Percentiles rank a stretch among this genome's conserved stretches.
Conservation (phyloP, 2,113 vertebrate species). For the Platysteira castanea region DNA sequence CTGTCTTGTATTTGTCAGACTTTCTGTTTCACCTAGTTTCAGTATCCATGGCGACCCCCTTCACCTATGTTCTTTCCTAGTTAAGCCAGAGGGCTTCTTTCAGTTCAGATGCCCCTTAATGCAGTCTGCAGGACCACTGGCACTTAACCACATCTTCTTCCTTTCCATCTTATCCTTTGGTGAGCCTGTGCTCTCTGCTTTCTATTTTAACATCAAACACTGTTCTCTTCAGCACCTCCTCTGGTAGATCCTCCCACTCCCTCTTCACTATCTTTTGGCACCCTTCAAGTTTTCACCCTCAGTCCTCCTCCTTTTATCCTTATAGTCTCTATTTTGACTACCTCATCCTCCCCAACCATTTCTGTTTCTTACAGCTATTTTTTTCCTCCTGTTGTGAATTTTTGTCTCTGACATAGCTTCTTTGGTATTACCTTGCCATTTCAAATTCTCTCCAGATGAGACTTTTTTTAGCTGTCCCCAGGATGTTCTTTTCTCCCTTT, state of each 20-base stretch:
- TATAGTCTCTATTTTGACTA: conserved; percentile 9
- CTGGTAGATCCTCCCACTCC: neutral
- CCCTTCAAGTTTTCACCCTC: neutral
- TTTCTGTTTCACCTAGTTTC: neutral
- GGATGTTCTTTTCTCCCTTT: neutral
- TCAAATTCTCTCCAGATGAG: neutral
- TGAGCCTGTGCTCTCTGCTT: neutral
- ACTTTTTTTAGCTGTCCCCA: neutral
- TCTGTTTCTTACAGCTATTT: neutral
- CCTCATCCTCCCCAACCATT: neutral
- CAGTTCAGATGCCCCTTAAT: neutral
- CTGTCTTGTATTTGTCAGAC: neutral
- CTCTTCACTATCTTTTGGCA: neutral
- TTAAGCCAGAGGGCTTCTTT: neutral
- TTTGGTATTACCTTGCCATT: neutral
- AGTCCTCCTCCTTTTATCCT: neutral
- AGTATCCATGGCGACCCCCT: fast-evolving
- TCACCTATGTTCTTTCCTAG: neutral
- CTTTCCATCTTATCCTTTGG: neutral
- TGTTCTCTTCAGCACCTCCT: neutral
- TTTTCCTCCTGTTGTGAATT: neutral
- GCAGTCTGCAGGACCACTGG: neutral
- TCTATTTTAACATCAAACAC: neutral
- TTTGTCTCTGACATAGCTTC: neutral
- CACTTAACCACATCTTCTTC: neutral